Percentiles rank a stretch among this genome's conserved stretches.
Conservation (phyloP, 2,888 invertebrate species). For the Oegoconia quadripuncta region DNA sequence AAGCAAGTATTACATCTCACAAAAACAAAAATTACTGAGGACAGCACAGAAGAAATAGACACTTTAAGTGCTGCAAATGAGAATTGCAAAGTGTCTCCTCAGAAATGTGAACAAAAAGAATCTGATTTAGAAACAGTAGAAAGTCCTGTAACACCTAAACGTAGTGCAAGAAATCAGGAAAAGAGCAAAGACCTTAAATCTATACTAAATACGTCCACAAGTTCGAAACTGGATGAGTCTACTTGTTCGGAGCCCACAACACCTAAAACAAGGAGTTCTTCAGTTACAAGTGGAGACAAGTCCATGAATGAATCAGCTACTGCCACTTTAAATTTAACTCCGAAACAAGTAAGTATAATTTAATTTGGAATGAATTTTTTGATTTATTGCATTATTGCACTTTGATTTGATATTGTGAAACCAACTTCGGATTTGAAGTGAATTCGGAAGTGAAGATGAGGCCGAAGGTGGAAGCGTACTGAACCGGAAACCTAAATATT, state of each 20-base stretch:
- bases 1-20: slow-evolving; percentile 11
- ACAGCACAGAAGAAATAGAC: slow-evolving; percentile 10
- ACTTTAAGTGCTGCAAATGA: slow-evolving; percentile 16
- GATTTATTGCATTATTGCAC: no score
- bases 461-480: no score
- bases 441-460: no score
- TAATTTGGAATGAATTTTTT: no score
- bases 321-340: slow-evolving; percentile 45
- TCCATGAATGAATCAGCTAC: slow-evolving; percentile 45
- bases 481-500: no score
- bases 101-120: slow-evolving; percentile 3
- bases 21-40: not conserved
- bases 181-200: slow-evolving; percentile 35
- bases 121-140: slow-evolving; percentile 3
- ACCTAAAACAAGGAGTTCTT: slow-evolving; percentile 47
- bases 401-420: no score
- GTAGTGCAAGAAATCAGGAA: slow-evolving; percentile 40
- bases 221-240: slow-evolving; percentile 44
- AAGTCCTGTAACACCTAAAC: slow-evolving; percentile 26
- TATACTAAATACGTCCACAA: slow-evolving; percentile 26
- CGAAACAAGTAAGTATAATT: slow-evolving; percentile 54
- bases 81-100: slow-evolving; percentile 13
- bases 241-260: slow-evolving; percentile 38
- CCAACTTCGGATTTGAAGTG: no score
- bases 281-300: slow-evolving; percentile 42